These are phyloP conservation scores for Dunckerocampus dactyliophorus DNA, from an alignment of 2,113 vertebrate genomes.

Conservation along the genomic window DNA sequence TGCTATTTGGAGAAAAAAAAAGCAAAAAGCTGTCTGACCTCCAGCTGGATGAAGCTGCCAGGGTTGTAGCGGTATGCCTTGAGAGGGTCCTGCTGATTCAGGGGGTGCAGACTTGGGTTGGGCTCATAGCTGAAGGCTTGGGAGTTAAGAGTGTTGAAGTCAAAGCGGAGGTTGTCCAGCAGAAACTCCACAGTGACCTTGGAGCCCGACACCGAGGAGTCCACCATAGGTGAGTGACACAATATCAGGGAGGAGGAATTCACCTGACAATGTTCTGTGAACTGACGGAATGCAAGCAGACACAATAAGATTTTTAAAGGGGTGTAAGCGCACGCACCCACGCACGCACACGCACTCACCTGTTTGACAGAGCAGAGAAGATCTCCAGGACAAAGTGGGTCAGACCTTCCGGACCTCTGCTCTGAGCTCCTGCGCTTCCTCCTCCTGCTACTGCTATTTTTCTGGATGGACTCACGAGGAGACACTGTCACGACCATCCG, in stretches of 20 bases:
- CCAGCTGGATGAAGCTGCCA: slow-evolving; percentile 93
- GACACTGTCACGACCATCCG: slow-evolving; percentile 82
- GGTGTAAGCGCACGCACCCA: neutral
- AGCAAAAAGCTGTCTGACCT: slow-evolving; percentile 80
- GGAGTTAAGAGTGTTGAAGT: slow-evolving; percentile 79
- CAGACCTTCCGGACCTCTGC: slow-evolving; percentile 34
- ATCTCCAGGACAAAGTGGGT: slow-evolving; percentile 63
- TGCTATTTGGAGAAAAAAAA: neutral
- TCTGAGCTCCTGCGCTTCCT: slow-evolving; percentile 38
- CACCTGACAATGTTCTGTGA: slow-evolving; percentile 80
- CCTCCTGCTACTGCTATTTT: slow-evolving; percentile 41
- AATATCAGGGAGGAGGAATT: slow-evolving; percentile 86
- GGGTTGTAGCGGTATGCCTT: slow-evolving; percentile 91
- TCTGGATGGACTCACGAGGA: slow-evolving; percentile 38
- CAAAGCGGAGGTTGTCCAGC: slow-evolving; percentile 87
- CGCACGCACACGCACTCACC: slow-evolving; percentile 45
- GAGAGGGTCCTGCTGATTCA: slow-evolving; percentile 82
- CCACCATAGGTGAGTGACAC: slow-evolving; percentile 84
- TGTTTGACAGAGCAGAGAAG: slow-evolving; percentile 71
- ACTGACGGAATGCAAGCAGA: slow-evolving; percentile 65
- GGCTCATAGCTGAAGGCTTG: slow-evolving; percentile 84
- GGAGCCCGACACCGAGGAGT: slow-evolving; percentile 58
- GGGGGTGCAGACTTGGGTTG: slow-evolving; percentile 77
- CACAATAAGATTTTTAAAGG: neutral
- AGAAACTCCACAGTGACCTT: slow-evolving; percentile 83